phyloP scores from a whole-genome alignment of 2,888 invertebrate species.

The Hydriomena furcata region DNA sequence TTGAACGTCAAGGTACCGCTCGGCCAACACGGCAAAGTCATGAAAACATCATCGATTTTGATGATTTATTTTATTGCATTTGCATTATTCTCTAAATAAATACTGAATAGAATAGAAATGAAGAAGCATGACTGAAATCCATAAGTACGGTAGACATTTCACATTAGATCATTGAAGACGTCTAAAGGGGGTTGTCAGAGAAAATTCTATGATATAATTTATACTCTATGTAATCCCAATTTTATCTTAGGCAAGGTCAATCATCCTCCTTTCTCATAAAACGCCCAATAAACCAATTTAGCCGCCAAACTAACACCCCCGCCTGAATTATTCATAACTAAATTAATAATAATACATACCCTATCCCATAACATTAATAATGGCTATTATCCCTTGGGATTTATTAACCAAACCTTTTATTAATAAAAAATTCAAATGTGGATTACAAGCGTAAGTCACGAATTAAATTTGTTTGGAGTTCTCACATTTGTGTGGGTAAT shows the following conservation, averaged over 20 bases:
- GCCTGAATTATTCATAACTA: slow-evolving; percentile 67
- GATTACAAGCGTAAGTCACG: slow-evolving; percentile 68
- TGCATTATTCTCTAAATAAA: too few species aligned
- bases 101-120: too few species aligned
- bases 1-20: too few species aligned
- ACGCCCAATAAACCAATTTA: slow-evolving; percentile 27
- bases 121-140: too few species aligned
- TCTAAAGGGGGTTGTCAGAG: too few species aligned
- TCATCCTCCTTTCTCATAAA: slow-evolving; percentile 11
- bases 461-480: slow-evolving; percentile 69
- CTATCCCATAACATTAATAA: slow-evolving; percentile 58
- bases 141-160: too few species aligned
- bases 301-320: slow-evolving; percentile 22
- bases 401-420: slow-evolving; percentile 55
- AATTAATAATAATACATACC: slow-evolving; percentile 74
- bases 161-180: too few species aligned
- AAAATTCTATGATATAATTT: too few species aligned
- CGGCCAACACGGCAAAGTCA: too few species aligned
- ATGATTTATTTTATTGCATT: too few species aligned
- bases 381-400: slow-evolving; percentile 50
- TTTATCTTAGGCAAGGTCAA: background rate
- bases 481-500: slow-evolving; percentile 27
- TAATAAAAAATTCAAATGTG: slow-evolving; percentile 81
- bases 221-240: too few species aligned
- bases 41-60: too few species aligned